A percentile compares a stretch with the other conserved stretches of the same genome.
Evolutionary conservation across 2,888 invertebrate species (phyloP).

Genomic region (Caenorhabditis sulstoni): DNA sequence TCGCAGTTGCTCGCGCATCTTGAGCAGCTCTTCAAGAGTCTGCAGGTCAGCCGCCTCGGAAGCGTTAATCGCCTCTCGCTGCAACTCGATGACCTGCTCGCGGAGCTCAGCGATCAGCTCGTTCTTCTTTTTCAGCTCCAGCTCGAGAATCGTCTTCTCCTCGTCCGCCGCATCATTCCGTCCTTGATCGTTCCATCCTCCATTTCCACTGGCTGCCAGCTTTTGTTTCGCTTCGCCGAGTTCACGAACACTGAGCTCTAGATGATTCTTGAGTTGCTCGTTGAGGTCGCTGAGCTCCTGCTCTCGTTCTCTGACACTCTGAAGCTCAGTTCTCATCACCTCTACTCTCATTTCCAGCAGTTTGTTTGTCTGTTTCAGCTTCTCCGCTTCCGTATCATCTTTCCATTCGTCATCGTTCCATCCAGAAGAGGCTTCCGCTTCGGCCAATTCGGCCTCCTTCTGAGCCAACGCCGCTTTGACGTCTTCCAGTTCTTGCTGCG

Average conservation of each 20-base stretch:
- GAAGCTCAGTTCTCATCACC: conserved; percentile 16
- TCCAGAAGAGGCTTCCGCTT: conserved; percentile 7
- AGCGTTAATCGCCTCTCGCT: conserved; percentile 1
- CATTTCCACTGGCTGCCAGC: conserved; percentile 17
- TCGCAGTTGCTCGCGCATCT: conserved; percentile 5
- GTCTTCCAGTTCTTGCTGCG: conserved; percentile 8
- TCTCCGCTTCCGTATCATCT: conserved; percentile 36
- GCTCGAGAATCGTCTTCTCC: conserved; percentile 2
- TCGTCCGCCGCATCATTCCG: conserved; percentile 23
- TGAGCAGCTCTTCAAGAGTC: conserved; percentile 17
- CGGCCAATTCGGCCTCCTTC: conserved; percentile 4
- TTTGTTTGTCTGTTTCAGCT: conserved; percentile 28
- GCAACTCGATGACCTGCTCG: conserved; percentile 1
- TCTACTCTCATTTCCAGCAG: conserved; percentile 18
- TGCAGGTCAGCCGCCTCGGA: conserved; percentile 9
- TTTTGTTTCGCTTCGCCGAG: neutral
- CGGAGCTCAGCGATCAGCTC: conserved; percentile 1
- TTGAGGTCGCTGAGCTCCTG: no score
- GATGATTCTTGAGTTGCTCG: no score
- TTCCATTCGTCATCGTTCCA: conserved; percentile 27
- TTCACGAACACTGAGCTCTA: no score
- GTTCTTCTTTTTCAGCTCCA: neutral
- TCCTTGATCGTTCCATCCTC: conserved; percentile 20
- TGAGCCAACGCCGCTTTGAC: neutral
- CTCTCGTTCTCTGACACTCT: neutral